Evolutionary conservation across 2,888 invertebrate genomes (phyloP), one percentile per base, ranked within the genome.

Genomic region (Perdita meconis): DNA sequence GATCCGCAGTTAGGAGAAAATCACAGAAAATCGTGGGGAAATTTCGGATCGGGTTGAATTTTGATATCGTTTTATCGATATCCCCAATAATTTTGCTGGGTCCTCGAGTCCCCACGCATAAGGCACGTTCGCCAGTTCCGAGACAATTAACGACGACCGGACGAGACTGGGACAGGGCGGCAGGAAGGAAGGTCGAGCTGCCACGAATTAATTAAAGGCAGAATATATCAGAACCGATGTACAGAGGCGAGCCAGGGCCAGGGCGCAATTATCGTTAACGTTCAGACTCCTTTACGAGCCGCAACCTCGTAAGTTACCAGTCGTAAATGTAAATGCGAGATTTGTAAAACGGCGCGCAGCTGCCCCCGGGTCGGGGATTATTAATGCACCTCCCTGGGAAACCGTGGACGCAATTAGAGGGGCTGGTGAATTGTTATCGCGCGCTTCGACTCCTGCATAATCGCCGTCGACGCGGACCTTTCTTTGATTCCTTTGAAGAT

Each of bases 311-410:
- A 85, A 85, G 78, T 81, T 79, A 77, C 82, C 72, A 77, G 83
- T 79, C 81, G 84, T 83, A 85, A 84, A 84, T 83, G 84, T 84
- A 84, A 85, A 85, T 81, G 79, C 59, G 76, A 85, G 84, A 85
- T 81, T 85, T 83, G 83, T 81, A 79, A 85, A 83, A 83, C 69
- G 82, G 76, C 53, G 55, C 76, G 60, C 77, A 79, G 78, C 78
- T 78, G 76, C 72, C 74, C 72, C 64, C 55, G 36, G 57, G 65
- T 10, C 53, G 55, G 60, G 67, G 78, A 73, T 84, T 84, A 84
- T 84, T 84, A 78, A 78, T 68, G 78, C 72, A 77, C 66, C 70
- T 72, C 70, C 24, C 10, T 12, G 53, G 57, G 24, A 59, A 68
- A 60, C 60, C 57, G 63, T 71, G 71, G 78, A 77, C 71, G 84